phyloP scores from a whole-genome alignment of 2,888 invertebrate species.

The Drosophila macrospina region DNA sequence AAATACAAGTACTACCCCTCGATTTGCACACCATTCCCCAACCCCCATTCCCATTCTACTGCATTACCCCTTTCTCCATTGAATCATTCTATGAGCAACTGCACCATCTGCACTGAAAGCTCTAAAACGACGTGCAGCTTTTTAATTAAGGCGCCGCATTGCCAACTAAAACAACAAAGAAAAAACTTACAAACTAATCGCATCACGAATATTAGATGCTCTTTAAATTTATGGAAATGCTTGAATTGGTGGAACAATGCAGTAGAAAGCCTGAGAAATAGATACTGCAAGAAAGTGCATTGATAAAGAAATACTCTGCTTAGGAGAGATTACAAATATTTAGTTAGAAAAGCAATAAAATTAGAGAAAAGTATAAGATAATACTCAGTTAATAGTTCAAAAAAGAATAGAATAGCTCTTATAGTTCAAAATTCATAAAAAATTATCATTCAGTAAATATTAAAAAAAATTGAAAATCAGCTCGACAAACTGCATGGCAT shows the following conservation, averaged over 20 bases:
- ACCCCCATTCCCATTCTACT: neutral
- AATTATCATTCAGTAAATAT: neutral
- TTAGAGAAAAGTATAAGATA: no score
- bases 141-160: slow-evolving; percentile 74
- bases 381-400: no score
- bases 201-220: slow-evolving; percentile 21
- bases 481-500: neutral
- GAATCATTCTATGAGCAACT: slow-evolving; percentile 18
- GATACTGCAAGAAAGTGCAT: neutral
- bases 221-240: slow-evolving; percentile 12
- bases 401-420: no score
- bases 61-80: neutral
- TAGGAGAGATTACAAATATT: neutral
- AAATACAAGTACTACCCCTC: slow-evolving; percentile 63
- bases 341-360: no score
- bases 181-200: neutral
- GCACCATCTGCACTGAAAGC: slow-evolving; percentile 34
- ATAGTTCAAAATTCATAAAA: no score
- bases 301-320: neutral
- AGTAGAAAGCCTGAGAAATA: neutral
- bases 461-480: neutral
- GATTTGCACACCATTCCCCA: slow-evolving; percentile 13
- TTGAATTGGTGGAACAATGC: neutral
- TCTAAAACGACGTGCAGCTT: slow-evolving; percentile 66
- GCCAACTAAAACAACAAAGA: slow-evolving; percentile 28